A percentile compares a stretch with the other conserved stretches of the same genome.
phyloP scores from a whole-genome alignment of 2,888 invertebrate genomes.

The Pelosia muscerda region DNA sequence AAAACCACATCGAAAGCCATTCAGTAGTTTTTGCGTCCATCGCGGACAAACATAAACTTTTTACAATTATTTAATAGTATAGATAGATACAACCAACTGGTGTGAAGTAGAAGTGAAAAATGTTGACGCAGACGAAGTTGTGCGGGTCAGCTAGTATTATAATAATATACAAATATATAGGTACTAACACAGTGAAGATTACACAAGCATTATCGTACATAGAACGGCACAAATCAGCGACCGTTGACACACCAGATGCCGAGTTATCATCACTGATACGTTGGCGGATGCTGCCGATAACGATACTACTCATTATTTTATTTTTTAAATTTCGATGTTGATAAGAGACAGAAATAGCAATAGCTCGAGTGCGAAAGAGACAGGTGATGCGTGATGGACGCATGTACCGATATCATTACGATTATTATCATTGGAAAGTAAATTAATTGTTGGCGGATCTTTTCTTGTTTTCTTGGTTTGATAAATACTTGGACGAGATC shows the following conservation, averaged over 20 bases:
- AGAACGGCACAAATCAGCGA: constrained; percentile 61
- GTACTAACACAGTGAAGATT: constrained; percentile 14
- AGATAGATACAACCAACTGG: too few relatives aligned
- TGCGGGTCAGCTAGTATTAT: too few relatives aligned
- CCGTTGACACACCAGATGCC: constrained; percentile 75
- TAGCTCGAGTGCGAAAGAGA: constrained; percentile 64
- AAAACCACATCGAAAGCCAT: too few relatives aligned
- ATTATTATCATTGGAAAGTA: constrained; percentile 55
- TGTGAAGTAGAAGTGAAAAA: too few relatives aligned
- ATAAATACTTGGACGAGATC: too few relatives aligned
- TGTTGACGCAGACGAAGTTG: too few relatives aligned
- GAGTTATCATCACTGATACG: constrained; percentile 69
- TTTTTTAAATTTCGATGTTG: constrained; percentile 74
- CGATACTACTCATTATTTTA: constrained; percentile 72
- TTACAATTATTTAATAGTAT: too few relatives aligned
- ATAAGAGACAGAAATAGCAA: constrained; percentile 64
- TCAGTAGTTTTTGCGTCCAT: too few relatives aligned
- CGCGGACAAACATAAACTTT: too few relatives aligned
- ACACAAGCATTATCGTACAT: constrained; percentile 51
- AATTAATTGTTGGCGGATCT: constrained; percentile 44
- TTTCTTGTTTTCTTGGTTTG: constrained; percentile 31
- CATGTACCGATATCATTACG: constrained; percentile 66
- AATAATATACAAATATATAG: background rate
- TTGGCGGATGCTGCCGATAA: constrained; percentile 77
- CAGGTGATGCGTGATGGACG: constrained; percentile 70